These are phyloP conservation scores for Botia almorhae DNA, from an alignment of 2,797 vertebrate genomes.

Conservation along the genomic window DNA sequence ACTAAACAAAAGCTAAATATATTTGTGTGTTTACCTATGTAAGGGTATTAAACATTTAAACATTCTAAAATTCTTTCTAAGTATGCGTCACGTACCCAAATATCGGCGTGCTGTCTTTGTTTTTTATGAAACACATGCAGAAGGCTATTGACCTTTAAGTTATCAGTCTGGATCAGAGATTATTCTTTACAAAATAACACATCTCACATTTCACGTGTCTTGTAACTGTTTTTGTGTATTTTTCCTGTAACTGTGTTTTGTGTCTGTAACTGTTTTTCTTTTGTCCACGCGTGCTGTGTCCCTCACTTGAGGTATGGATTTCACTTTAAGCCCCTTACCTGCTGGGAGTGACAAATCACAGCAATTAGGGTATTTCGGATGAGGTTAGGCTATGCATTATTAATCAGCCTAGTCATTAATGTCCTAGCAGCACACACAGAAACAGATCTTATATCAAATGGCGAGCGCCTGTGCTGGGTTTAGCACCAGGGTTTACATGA, in stretches of 20 bases:
- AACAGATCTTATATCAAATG: constrained; percentile 72
- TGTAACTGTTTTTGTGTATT: constrained; percentile 35
- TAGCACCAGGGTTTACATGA: constrained; percentile 39
- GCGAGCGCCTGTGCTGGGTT: constrained; percentile 50
- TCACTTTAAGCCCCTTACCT: constrained; percentile 65
- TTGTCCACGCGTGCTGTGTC: constrained; percentile 27
- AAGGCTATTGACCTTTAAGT: constrained; percentile 14
- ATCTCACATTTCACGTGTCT: constrained; percentile 14
- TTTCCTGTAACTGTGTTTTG: too few species aligned
- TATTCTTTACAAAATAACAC: constrained; percentile 2
- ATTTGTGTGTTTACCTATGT: too few species aligned
- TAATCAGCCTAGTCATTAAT: constrained; percentile 76
- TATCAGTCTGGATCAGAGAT: not conserved
- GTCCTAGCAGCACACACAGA: constrained; percentile 68
- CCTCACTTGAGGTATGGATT: constrained; percentile 66
- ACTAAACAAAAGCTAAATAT: too few species aligned
- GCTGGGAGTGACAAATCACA: constrained; percentile 72
- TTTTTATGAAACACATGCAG: not conserved
- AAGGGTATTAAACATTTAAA: too few species aligned
- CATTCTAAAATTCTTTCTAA: not conserved
- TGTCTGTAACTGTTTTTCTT: not conserved
- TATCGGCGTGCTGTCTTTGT: not conserved
- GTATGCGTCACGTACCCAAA: not conserved
- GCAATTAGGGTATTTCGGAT: constrained; percentile 74
- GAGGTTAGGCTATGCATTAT: constrained; percentile 72